A percentile compares a stretch with the other conserved stretches of the same genome.
phyloP scores from a whole-genome alignment of 2,113 vertebrate genomes.

The Cathartes aura region DNA sequence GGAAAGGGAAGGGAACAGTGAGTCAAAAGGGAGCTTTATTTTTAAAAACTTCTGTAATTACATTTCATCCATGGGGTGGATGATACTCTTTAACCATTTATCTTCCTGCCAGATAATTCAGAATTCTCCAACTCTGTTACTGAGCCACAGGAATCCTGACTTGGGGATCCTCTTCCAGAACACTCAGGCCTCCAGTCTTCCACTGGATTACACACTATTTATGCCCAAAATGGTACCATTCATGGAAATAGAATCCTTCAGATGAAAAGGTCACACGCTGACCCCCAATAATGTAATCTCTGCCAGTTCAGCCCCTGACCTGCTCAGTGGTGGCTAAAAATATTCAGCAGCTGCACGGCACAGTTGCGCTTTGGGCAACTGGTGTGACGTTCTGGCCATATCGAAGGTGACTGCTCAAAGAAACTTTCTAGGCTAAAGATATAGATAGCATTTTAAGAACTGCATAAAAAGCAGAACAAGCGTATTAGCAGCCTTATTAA shows the following conservation, averaged over 20 bases:
- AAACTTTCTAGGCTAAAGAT: neutral
- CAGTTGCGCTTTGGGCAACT: neutral
- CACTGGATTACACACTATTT: neutral
- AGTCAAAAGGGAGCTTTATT: neutral
- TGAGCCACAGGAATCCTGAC: neutral
- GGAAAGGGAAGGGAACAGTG: neutral
- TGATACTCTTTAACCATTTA: neutral
- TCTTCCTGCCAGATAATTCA: neutral
- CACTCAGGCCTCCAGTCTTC: neutral
- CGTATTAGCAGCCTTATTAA: neutral
- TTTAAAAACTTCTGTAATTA: neutral
- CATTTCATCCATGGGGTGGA: neutral
- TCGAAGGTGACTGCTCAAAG: neutral
- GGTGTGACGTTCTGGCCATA: neutral
- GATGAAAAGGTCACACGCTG: neutral
- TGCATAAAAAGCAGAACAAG: neutral
- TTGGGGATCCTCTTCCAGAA: neutral
- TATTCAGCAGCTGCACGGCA: neutral
- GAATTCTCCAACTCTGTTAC: neutral
- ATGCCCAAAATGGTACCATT: neutral
- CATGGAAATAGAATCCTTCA: neutral
- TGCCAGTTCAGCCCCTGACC: neutral
- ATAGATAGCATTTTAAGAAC: neutral
- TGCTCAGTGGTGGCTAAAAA: neutral
- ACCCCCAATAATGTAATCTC: neutral